A percentile compares a stretch with the other conserved stretches of the same genome.
phyloP scores from a whole-genome alignment of 2,888 invertebrate genomes.

The Venusia cambrica region DNA sequence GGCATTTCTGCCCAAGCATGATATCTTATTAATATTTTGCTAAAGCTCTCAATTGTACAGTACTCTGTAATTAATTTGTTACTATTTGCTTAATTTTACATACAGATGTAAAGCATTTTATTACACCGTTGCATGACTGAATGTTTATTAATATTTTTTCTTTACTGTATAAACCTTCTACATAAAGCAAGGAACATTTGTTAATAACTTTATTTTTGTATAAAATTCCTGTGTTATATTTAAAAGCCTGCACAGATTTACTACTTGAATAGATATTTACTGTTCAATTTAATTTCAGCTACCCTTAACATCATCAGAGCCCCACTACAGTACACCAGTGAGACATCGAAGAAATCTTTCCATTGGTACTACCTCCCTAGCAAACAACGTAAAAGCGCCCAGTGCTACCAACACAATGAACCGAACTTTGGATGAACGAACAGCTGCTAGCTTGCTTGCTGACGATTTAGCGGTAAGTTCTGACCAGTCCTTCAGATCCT shows the following conservation, averaged over 20 bases:
- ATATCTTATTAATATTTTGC: too few species aligned
- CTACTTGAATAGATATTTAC: neutral
- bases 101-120: too few species aligned
- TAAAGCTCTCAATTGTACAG: too few species aligned
- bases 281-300: slow-evolving; percentile 35
- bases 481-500: too few species aligned
- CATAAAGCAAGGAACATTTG: too few species aligned
- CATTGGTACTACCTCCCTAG: slow-evolving; percentile 69
- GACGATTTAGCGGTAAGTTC: slow-evolving; percentile 80
- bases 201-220: too few species aligned
- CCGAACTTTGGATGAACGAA: slow-evolving; percentile 82
- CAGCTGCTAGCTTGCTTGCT: slow-evolving; percentile 78
- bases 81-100: too few species aligned
- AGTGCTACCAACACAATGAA: slow-evolving; percentile 70
- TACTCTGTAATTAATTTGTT: too few species aligned
- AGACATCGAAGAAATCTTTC: slow-evolving; percentile 72
- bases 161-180: too few species aligned
- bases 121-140: too few species aligned
- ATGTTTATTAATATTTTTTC: too few species aligned
- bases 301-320: slow-evolving; percentile 62
- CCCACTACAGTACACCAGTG: slow-evolving; percentile 76
- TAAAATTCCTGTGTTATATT: slow-evolving; percentile 1
- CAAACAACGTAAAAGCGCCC: slow-evolving; percentile 45
- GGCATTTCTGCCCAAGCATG: too few species aligned
- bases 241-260: neutral